Conservation (phyloP, 1,140 invertebrate species). For the Sminthurinus signatus region DNA sequence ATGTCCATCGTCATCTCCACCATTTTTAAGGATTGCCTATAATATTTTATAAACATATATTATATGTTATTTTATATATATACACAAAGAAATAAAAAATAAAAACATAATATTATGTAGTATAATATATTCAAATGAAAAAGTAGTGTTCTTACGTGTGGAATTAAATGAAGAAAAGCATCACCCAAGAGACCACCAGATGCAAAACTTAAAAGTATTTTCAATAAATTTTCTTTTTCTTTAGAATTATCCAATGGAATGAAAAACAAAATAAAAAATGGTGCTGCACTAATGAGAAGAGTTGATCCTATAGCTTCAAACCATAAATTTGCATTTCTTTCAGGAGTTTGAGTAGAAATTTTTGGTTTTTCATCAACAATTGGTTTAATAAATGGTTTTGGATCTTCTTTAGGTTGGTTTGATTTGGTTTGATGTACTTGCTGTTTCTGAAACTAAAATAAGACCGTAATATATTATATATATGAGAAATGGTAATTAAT, state of each 20-base stretch:
- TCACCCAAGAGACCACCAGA: conserved; percentile 91
- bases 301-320: conserved; percentile 81
- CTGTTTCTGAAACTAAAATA: too few species aligned
- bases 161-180: conserved; percentile 93
- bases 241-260: conserved; percentile 85
- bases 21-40: conserved; percentile 64
- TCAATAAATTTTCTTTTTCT: conserved; percentile 74
- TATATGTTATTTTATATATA: too few species aligned
- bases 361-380: not conserved
- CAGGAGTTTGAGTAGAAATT: not conserved
- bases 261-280: conserved; percentile 87
- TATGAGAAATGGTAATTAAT: too few species aligned
- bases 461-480: too few species aligned
- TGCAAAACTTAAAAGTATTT: conserved; percentile 86
- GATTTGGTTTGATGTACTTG: not conserved
- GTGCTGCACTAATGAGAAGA: conserved; percentile 84
- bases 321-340: conserved; percentile 55
- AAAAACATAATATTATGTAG: too few species aligned
- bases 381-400: not conserved
- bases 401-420: not conserved
- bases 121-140: too few species aligned
- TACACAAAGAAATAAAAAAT: too few species aligned
- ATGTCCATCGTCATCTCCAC: conserved; percentile 45
- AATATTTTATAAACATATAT: too few species aligned
- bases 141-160: too few species aligned